Evolutionary conservation across 1,140 invertebrate genomes (phyloP).

Genomic region (Gonioctena quinquepunctata): DNA sequence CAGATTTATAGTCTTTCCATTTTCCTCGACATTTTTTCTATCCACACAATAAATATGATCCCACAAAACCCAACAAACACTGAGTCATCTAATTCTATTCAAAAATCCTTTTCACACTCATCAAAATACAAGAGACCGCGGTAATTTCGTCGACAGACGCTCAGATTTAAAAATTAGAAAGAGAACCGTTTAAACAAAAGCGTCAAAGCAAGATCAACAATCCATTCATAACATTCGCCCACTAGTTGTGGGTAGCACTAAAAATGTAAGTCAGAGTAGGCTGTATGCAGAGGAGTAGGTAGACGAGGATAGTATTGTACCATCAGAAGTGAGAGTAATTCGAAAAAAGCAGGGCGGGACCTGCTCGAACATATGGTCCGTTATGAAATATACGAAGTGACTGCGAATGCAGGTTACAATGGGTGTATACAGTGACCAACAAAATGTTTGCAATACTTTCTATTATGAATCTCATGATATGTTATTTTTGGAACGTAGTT

Average conservation of each 20-base stretch:
- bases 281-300: background rate
- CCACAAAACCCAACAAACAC: no score
- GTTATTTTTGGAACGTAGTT: no score
- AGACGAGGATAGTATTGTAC: conserved; percentile 3
- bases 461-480: no score
- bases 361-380: conserved; percentile 8
- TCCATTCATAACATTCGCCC: conserved; percentile 9
- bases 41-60: no score
- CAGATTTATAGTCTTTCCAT: no score
- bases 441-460: no score
- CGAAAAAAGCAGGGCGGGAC: background rate
- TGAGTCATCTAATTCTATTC: no score
- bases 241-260: background rate
- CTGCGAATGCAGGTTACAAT: background rate
- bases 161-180: background rate
- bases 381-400: background rate
- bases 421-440: no score
- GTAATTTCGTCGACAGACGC: no score
- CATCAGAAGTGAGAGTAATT: background rate
- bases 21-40: no score
- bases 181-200: background rate
- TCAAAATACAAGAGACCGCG: no score
- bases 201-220: background rate
- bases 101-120: no score
- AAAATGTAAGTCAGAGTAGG: conserved; percentile 12